Conservation (phyloP, 2,113 vertebrate species). For the Forbesichthys agassizii region DNA sequence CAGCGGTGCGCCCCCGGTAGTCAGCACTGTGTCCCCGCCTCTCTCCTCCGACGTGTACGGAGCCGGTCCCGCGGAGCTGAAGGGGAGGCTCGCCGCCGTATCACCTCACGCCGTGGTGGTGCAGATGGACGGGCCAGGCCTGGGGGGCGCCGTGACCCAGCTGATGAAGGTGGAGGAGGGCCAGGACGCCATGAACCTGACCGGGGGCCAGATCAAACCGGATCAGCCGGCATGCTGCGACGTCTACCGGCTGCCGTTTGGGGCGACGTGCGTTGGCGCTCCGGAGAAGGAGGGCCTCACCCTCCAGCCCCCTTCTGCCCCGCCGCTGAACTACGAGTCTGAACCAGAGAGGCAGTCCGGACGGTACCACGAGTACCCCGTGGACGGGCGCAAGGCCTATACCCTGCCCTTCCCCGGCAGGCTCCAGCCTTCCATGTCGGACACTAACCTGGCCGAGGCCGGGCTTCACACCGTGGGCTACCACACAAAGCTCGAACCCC, state of each 20-base stretch:
- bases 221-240: constrained; percentile 94
- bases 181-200: constrained; percentile 84
- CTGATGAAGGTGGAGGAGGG: constrained; percentile 85
- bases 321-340: constrained; percentile 72
- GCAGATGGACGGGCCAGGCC: constrained; percentile 83
- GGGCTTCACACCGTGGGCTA: constrained; percentile 80
- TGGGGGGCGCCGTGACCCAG: constrained; percentile 82
- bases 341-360: constrained; percentile 72
- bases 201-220: constrained; percentile 81
- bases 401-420: constrained; percentile 82
- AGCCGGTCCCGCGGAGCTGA: constrained; percentile 80
- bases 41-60: constrained; percentile 79
- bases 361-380: constrained; percentile 78
- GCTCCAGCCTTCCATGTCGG: constrained; percentile 94
- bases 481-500: constrained; percentile 80
- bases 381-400: constrained; percentile 83
- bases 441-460: constrained; percentile 90
- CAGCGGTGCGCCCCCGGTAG: constrained; percentile 67
- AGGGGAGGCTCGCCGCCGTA: constrained; percentile 79
- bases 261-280: constrained; percentile 86
- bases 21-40: constrained; percentile 70
- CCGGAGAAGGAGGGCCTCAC: constrained; percentile 79
- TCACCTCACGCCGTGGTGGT: constrained; percentile 89
- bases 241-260: constrained; percentile 93
- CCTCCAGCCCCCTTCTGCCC: constrained; percentile 68